Evolutionary conservation across 2,888 invertebrate genomes (phyloP).

Genomic region (Chesias legatella): DNA sequence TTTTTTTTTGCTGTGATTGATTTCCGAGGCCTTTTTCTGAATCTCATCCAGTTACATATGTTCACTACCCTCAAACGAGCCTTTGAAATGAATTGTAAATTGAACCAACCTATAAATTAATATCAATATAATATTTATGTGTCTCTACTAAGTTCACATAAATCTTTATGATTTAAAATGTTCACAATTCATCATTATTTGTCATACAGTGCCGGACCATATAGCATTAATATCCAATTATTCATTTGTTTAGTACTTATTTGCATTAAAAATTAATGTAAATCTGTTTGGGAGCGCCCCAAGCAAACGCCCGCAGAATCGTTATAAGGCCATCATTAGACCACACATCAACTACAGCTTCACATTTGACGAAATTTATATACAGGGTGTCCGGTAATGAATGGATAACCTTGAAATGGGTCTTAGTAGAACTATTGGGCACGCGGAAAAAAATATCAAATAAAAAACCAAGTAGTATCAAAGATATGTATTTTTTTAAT

Average conservation of each 20-base stretch:
- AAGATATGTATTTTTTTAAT: too few species aligned
- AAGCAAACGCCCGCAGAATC: slow-evolving; percentile 17
- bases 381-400: too few species aligned
- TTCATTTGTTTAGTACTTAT: slow-evolving; percentile 33
- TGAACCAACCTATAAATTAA: too few species aligned
- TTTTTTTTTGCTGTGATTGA: too few species aligned
- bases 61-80: too few species aligned
- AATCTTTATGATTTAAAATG: slow-evolving; percentile 30
- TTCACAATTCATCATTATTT: slow-evolving; percentile 35
- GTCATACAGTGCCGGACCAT: slow-evolving; percentile 26
- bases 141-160: slow-evolving; percentile 28
- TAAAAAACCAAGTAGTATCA: too few species aligned
- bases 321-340: slow-evolving; percentile 15
- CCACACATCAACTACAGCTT: slow-evolving; percentile 19
- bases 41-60: too few species aligned
- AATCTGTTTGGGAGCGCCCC: slow-evolving; percentile 23
- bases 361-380: slow-evolving; percentile 1
- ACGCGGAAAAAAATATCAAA: too few species aligned
- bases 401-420: too few species aligned
- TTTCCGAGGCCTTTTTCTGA: too few species aligned
- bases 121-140: slow-evolving; percentile 21
- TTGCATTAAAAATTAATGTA: slow-evolving; percentile 26
- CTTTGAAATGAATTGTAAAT: too few species aligned
- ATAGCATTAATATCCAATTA: slow-evolving; percentile 32
- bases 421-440: too few species aligned